phyloP scores from a whole-genome alignment of 2,113 vertebrate genomes.

The Catharus fuscescens region DNA sequence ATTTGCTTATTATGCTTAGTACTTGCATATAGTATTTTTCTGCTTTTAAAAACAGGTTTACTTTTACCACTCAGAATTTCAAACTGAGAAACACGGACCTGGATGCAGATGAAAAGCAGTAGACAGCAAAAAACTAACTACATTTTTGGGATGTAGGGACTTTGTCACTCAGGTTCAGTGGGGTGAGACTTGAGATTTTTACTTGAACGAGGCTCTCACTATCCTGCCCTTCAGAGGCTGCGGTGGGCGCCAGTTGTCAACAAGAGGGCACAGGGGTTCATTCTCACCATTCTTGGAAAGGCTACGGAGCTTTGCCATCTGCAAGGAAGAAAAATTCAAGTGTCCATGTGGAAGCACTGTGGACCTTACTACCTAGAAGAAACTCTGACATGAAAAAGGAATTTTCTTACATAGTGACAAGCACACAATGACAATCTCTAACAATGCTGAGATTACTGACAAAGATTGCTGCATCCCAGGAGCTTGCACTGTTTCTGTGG shows the following conservation, averaged over 20 bases:
- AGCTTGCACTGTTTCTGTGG: neutral
- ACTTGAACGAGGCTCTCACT: constrained; percentile 84
- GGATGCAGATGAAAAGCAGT: constrained; percentile 12
- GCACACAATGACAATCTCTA: neutral
- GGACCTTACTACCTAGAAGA: neutral
- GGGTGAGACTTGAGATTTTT: constrained; percentile 1
- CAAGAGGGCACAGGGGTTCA: constrained; percentile 79
- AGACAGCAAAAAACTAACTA: constrained; percentile 14
- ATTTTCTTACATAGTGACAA: neutral
- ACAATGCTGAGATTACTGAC: neutral
- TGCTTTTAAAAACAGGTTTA: neutral
- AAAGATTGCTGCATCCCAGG: neutral
- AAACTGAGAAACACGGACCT: constrained; percentile 35
- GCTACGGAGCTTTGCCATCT: constrained; percentile 90
- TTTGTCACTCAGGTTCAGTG: constrained; percentile 16
- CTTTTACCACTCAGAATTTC: constrained; percentile 15
- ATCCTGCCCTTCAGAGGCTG: constrained; percentile 88
- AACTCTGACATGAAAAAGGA: neutral
- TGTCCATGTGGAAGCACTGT: neutral
- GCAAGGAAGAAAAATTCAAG: constrained; percentile 8
- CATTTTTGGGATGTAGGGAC: neutral
- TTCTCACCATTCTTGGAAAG: constrained; percentile 84
- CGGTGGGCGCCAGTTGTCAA: constrained; percentile 91
- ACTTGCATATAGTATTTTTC: neutral
- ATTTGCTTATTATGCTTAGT: constrained; percentile 10